Percentiles rank a stretch among this genome's conserved stretches.
phyloP scores from a whole-genome alignment of 1,140 invertebrate genomes.

The Lepidurus couesii region DNA sequence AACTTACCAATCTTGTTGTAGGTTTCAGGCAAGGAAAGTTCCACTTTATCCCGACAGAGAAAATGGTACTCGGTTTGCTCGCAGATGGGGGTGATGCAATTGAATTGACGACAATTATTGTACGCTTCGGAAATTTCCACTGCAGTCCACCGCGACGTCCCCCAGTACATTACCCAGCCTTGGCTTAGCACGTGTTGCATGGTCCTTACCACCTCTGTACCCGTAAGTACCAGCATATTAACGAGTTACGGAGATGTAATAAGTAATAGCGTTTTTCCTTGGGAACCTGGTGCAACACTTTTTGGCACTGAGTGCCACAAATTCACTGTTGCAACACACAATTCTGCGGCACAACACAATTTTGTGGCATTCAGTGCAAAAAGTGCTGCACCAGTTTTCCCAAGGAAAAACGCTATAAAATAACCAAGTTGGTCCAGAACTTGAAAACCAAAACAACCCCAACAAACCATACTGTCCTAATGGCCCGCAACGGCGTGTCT shows the following conservation, averaged over 20 bases:
- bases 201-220: constrained; percentile 77
- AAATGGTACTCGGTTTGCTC: constrained; percentile 96
- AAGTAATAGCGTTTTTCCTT: too few species aligned
- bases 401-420: too few species aligned
- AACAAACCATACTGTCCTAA: too few species aligned
- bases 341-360: too few species aligned
- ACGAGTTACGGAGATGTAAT: not conserved
- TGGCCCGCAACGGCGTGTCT: too few species aligned
- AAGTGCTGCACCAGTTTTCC: too few species aligned
- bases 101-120: constrained; percentile 91
- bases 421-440: too few species aligned
- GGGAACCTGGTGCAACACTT: too few species aligned
- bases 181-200: constrained; percentile 85
- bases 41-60: constrained; percentile 90
- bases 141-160: constrained; percentile 79
- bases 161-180: constrained; percentile 93
- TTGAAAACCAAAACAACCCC: too few species aligned
- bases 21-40: constrained; percentile 90
- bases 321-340: too few species aligned
- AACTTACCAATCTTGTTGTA: constrained; percentile 85
- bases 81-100: constrained; percentile 89
- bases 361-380: too few species aligned
- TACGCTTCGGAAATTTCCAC: constrained; percentile 93
- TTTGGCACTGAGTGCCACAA: too few species aligned
- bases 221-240: constrained; percentile 6